phyloP scores from a whole-genome alignment of 37 sponge, comb jelly and placozoan species.

The Crambe crambe region DNA sequence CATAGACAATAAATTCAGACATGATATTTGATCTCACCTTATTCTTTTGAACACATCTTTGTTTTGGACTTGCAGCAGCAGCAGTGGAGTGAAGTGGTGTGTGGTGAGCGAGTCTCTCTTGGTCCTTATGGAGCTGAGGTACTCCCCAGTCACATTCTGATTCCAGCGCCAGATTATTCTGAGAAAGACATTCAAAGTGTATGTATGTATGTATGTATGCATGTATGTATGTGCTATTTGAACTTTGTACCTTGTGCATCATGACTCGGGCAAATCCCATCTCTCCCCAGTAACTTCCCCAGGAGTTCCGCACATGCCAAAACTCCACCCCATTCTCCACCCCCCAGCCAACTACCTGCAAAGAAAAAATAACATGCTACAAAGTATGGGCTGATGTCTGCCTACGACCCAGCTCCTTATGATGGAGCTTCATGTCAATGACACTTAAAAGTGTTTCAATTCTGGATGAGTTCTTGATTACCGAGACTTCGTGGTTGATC shows the following conservation, averaged over 20 bases:
- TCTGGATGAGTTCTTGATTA: constrained; percentile 39
- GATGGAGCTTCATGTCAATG: too few relatives aligned
- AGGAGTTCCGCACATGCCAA: constrained; percentile 83
- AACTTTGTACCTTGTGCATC: constrained; percentile 77
- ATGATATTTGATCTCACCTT: too few relatives aligned
- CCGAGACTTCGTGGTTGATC: constrained; percentile 83
- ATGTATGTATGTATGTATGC: too few relatives aligned
- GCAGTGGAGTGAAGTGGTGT: background rate
- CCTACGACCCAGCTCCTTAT: too few relatives aligned
- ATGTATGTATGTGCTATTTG: too few relatives aligned
- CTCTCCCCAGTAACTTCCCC: constrained; percentile 91
- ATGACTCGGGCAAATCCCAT: constrained; percentile 77
- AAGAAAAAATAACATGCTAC: too few relatives aligned
- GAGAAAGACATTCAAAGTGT: background rate
- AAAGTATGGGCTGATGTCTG: too few relatives aligned
- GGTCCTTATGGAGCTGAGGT: constrained; percentile 29
- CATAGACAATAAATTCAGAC: too few relatives aligned
- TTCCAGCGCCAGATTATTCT: constrained; percentile 78
- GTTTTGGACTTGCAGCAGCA: too few relatives aligned
- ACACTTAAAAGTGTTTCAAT: too few relatives aligned
- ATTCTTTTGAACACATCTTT: too few relatives aligned
- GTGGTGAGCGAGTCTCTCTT: background rate
- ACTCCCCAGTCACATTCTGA: constrained; percentile 85
- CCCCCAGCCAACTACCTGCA: constrained; percentile 81
- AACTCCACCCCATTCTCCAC: constrained; percentile 89